Conservation (phyloP, 1,140 invertebrate genomes). For the Zeugodacus cucurbitae region DNA sequence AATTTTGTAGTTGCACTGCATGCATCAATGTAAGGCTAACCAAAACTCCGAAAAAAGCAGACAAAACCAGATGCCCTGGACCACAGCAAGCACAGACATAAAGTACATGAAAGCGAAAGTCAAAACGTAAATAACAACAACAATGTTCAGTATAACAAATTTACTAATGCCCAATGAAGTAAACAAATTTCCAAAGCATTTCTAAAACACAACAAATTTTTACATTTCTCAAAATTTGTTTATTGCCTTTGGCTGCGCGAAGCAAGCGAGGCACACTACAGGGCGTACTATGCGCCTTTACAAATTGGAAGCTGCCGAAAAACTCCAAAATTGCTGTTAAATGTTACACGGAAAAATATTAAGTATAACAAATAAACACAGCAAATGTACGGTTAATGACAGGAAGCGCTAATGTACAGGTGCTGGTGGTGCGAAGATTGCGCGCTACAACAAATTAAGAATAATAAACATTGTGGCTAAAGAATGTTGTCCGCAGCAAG, state of each 20-base stretch:
- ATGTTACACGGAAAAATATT: not conserved
- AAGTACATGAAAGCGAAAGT: not conserved
- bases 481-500: not conserved
- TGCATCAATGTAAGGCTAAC: not conserved
- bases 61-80: not conserved
- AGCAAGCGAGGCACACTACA: not conserved
- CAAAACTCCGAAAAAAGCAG: not conserved
- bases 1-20: not conserved
- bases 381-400: not conserved
- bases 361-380: not conserved
- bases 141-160: not conserved
- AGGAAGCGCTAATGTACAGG: not conserved
- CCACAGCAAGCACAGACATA: not conserved
- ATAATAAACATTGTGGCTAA: conserved; percentile 12
- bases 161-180: not conserved
- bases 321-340: not conserved
- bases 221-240: conserved; percentile 9
- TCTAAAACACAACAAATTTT: not conserved
- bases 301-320: not conserved
- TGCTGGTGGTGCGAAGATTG: not conserved
- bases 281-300: not conserved
- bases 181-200: not conserved
- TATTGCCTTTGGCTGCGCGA: not conserved
- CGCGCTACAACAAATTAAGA: not conserved
- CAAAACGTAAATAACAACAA: not conserved